phyloP scores from a whole-genome alignment of 2,888 invertebrate species.

The Aporophyla lueneburgensis region DNA sequence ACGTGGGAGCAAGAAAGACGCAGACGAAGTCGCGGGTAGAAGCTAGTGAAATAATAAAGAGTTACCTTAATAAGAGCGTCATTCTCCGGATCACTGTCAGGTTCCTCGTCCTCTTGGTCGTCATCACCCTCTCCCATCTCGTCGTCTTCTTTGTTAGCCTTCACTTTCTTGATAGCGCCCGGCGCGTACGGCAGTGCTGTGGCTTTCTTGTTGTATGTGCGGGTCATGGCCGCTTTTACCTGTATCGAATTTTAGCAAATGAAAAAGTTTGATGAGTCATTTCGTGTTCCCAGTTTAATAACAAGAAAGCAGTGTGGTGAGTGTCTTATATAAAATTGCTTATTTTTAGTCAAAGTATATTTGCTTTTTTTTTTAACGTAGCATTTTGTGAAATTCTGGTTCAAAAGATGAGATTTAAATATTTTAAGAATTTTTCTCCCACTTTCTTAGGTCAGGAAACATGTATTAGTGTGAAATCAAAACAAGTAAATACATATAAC shows the following conservation, averaged over 20 bases:
- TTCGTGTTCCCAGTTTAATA: background rate
- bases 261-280: background rate
- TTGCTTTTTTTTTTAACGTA: background rate
- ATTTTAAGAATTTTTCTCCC: background rate
- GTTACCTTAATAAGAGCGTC: slow-evolving; percentile 95
- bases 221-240: slow-evolving; percentile 98
- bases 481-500: background rate
- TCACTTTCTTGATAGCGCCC: slow-evolving; percentile 91
- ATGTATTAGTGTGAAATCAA: background rate
- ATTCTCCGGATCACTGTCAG: slow-evolving; percentile 92
- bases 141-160: slow-evolving; percentile 75
- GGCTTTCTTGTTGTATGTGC: slow-evolving; percentile 97
- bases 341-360: background rate
- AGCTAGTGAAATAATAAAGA: background rate
- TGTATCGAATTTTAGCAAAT: slow-evolving; percentile 71
- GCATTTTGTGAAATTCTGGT: background rate
- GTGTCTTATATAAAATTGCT: background rate
- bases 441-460: background rate
- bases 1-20: no score
- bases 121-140: slow-evolving; percentile 78
- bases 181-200: slow-evolving; percentile 95
- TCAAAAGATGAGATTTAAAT: background rate
- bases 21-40: no score
- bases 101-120: slow-evolving; percentile 91
- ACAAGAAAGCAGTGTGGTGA: background rate